Percentiles rank a stretch among this genome's conserved stretches.
phyloP scores from a whole-genome alignment of 2,797 vertebrate species.

The Darevskia mixta region DNA sequence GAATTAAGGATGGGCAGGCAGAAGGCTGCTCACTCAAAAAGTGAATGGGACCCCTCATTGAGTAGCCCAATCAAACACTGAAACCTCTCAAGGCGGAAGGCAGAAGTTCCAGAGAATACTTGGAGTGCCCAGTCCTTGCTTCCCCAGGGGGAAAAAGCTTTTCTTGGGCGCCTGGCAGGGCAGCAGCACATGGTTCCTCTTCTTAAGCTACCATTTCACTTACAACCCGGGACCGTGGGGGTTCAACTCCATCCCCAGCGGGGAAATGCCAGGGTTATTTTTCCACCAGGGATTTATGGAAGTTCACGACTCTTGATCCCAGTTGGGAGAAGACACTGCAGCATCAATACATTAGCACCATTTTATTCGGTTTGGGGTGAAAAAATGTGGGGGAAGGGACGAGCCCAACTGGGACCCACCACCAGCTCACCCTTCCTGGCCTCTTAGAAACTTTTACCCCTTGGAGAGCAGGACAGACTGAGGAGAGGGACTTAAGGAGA shows the following conservation, averaged over 20 bases:
- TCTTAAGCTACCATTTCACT: too few species aligned
- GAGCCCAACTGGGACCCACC: not conserved
- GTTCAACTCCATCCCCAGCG: not conserved
- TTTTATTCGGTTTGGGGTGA: not conserved
- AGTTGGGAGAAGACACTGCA: not conserved
- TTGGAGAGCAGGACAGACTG: not conserved
- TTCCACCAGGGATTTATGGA: not conserved
- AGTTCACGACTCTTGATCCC: not conserved
- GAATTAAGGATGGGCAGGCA: not conserved
- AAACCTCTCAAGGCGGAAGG: not conserved
- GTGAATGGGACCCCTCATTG: not conserved
- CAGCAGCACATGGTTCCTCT: not conserved
- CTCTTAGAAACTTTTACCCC: too few species aligned
- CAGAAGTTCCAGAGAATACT: not conserved
- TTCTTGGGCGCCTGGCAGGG: too few species aligned
- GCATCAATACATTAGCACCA: not conserved
- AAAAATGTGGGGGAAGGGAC: too few species aligned
- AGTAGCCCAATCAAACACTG: not conserved
- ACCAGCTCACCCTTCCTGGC: not conserved
- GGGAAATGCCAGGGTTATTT: not conserved
- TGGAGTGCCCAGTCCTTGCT: not conserved
- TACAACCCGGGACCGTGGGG: not conserved
- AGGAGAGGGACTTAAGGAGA: not conserved
- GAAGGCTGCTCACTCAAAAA: not conserved
- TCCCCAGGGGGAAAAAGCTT: not conserved